These are phyloP conservation scores for Nemurella pictetii DNA, from an alignment of 2,888 invertebrate genomes.

Conservation along the genomic window DNA sequence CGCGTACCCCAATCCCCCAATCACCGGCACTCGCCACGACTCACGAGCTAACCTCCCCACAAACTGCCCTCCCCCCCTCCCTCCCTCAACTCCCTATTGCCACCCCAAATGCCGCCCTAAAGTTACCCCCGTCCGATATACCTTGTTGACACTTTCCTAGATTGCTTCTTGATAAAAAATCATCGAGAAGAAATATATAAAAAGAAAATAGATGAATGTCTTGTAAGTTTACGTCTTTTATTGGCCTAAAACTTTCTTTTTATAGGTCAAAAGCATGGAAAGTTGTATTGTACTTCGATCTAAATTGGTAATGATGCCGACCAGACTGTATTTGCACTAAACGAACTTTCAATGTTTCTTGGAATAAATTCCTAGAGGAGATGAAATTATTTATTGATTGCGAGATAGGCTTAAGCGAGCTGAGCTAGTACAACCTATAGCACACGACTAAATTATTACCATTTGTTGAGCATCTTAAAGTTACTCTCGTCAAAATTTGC, in stretches of 20 bases:
- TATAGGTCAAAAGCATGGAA: not conserved
- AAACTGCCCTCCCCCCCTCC: not conserved
- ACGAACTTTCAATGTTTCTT: not conserved
- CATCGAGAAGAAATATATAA: not conserved
- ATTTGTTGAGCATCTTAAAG: too few relatives aligned
- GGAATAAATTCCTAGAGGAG: not conserved
- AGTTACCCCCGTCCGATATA: not conserved
- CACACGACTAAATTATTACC: too few relatives aligned
- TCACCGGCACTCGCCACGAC: not conserved
- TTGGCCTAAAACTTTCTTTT: not conserved
- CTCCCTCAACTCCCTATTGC: too few relatives aligned
- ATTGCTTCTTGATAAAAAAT: not conserved
- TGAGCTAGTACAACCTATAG: too few relatives aligned
- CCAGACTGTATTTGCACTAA: not conserved
- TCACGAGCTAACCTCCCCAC: not conserved
- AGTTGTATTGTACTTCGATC: not conserved
- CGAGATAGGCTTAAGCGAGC: not conserved
- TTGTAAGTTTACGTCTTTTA: not conserved
- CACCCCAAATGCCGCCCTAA: too few relatives aligned
- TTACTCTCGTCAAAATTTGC: too few relatives aligned
- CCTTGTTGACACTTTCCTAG: not conserved
- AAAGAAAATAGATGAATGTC: not conserved
- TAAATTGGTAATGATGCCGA: not conserved
- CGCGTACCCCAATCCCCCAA: not conserved
- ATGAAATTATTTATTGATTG: not conserved